Percentiles rank a stretch among this genome's conserved stretches.
Conservation (phyloP, 2,113 vertebrate genomes). For the Pedionomus torquatus region DNA sequence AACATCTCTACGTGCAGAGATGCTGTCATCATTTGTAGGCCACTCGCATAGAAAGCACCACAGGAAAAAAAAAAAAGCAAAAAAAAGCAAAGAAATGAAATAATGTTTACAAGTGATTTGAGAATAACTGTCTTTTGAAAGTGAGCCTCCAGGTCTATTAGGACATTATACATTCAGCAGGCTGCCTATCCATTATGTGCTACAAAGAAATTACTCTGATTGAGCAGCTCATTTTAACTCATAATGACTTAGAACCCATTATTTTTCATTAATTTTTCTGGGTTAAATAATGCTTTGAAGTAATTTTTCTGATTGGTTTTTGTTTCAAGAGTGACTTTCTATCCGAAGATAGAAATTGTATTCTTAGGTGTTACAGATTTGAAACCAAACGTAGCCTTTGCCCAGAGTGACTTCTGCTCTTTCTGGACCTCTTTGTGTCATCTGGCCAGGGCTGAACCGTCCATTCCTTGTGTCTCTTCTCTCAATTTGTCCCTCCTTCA, state of each 20-base stretch:
- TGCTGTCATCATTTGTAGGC: not conserved
- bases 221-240: not conserved
- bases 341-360: not conserved
- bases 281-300: constrained; percentile 31
- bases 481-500: not conserved
- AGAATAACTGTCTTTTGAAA: constrained; percentile 48
- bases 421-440: not conserved
- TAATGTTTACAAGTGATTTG: constrained; percentile 42
- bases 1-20: not conserved
- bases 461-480: not conserved
- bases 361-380: not conserved
- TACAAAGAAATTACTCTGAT: constrained; percentile 29
- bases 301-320: not conserved
- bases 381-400: not conserved
- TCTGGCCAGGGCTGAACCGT: not conserved
- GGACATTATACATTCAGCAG: constrained; percentile 20
- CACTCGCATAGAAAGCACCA: not conserved
- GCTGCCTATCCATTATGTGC: not conserved
- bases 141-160: constrained; percentile 11
- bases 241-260: not conserved
- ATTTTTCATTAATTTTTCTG: constrained; percentile 34
- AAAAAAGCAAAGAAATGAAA: not conserved
- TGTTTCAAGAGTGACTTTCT: not conserved
- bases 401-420: not conserved
- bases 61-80: not conserved